These are phyloP conservation scores for Pseudochaenichthys georgianus DNA, from an alignment of 2,797 vertebrate species.

Conservation along the genomic window DNA sequence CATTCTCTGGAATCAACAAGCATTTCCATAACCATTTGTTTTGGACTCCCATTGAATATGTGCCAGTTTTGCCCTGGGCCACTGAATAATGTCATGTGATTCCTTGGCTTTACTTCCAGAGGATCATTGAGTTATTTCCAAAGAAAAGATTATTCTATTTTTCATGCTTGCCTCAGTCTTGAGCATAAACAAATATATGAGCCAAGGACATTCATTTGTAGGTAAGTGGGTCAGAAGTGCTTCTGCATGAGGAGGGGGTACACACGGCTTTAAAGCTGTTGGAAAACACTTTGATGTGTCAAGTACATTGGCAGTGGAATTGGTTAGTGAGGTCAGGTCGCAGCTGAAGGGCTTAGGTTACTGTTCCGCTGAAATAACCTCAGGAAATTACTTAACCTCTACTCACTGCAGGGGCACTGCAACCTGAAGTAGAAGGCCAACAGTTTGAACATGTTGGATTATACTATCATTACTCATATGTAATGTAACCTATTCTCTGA, in stretches of 20 bases:
- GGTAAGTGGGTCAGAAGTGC: constrained; percentile 5
- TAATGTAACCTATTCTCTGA: too few relatives aligned
- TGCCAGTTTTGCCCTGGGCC: constrained; percentile 30
- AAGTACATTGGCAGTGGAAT: constrained; percentile 9
- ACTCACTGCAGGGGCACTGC: not conserved
- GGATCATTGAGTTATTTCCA: constrained; percentile 41
- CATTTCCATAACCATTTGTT: constrained; percentile 20
- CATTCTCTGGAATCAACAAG: constrained; percentile 34
- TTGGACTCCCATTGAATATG: constrained; percentile 40
- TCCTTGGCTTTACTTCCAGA: constrained; percentile 32
- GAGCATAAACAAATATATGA: constrained; percentile 27
- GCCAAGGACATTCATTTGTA: not conserved
- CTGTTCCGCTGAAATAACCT: constrained; percentile 13
- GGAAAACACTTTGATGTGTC: constrained; percentile 6
- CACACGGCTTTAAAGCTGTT: not conserved
- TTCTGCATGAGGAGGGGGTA: not conserved
- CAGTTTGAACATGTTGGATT: not conserved
- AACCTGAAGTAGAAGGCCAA: not conserved
- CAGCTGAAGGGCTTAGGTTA: constrained; percentile 6
- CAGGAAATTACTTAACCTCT: constrained; percentile 33
- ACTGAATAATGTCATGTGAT: constrained; percentile 28
- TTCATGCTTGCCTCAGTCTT: constrained; percentile 9
- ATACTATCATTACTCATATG: not conserved
- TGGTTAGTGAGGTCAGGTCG: constrained; percentile 21
- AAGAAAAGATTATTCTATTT: constrained; percentile 32